phyloP scores from a whole-genome alignment of 1,140 invertebrate genomes.

The Tetraneura akinire region DNA sequence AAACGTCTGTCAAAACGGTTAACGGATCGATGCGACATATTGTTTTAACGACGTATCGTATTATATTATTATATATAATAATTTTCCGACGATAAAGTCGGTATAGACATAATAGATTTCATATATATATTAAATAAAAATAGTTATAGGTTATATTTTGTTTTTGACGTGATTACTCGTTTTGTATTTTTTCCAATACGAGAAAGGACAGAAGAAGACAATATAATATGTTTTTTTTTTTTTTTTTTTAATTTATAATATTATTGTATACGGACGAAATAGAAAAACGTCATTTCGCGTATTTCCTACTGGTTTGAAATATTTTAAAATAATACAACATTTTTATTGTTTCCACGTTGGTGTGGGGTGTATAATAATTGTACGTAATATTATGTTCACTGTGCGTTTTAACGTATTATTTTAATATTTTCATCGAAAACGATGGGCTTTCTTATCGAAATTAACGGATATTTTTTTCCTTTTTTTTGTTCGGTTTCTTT shows the following conservation, averaged over 20 bases:
- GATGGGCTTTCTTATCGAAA: too few species aligned
- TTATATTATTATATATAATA: conserved; percentile 7
- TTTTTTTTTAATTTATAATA: not conserved
- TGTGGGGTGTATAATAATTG: too few species aligned
- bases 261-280: not conserved
- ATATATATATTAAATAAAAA: too few species aligned
- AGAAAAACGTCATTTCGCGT: not conserved
- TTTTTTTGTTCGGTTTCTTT: too few species aligned
- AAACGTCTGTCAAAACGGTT: not conserved
- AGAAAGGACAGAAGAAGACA: not conserved
- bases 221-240: not conserved
- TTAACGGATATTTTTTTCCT: too few species aligned
- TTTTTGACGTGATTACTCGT: conserved; percentile 24
- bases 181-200: not conserved
- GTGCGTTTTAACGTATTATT: too few species aligned
- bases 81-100: not conserved
- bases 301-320: not conserved
- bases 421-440: too few species aligned
- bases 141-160: not conserved
- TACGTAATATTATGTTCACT: too few species aligned
- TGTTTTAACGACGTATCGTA: not conserved
- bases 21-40: too few species aligned
- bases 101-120: too few species aligned
- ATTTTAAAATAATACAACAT: too few species aligned
- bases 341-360: too few species aligned